Evolutionary conservation across 2,113 vertebrate genomes (phyloP), one percentile per base, ranked within the genome.

Genomic region (Amphiprion percula): DNA sequence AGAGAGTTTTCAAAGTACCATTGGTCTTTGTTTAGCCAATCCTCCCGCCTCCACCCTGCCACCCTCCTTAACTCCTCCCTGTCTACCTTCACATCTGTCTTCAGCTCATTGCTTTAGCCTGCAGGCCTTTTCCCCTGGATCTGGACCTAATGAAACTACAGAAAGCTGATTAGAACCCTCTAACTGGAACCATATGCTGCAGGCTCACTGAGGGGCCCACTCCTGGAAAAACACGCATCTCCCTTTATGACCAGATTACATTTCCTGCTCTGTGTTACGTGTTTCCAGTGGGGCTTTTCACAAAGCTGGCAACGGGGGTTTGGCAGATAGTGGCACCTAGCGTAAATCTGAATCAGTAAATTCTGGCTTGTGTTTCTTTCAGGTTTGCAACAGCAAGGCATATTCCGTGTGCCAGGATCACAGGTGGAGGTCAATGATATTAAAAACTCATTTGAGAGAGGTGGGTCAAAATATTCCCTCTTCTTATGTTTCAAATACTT

Each of bases 391-490:
- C 98, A 99, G 68, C 98, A 99, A 87, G 98, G 98, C 30, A 98
- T 99, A 89, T 99, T 99, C 87, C 91, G 98, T 61, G 98, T 99
- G 82, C 98, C 98, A 1, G 98, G 98, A 87, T 99, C 98, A 64
- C 98, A 99, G 93, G 96, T 98, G 60, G 98, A 99, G 94, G 98
- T 99, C 89, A 99, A 99, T 3, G 98, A 99, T 92, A 99, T 99
- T 93, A 99, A 99, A 94, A 99, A 99, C 88, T 99, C 98, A 0
- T 99, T 99, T 91, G 98, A 99, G 90, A 97, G 98, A 97, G 98
- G 98, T 98, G 80, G 69, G 96, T 92, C 19, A 64, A 53, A 46
- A 53, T 24, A 17, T 37, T 50, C 8, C 7, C 21, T 17, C 3
- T 60, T 78, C 60, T 71, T 2, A 55, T 37, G 3, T 60, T 37